Conservation (phyloP, 2,797 vertebrate species). For the Microctenopoma steveboyesi region DNA sequence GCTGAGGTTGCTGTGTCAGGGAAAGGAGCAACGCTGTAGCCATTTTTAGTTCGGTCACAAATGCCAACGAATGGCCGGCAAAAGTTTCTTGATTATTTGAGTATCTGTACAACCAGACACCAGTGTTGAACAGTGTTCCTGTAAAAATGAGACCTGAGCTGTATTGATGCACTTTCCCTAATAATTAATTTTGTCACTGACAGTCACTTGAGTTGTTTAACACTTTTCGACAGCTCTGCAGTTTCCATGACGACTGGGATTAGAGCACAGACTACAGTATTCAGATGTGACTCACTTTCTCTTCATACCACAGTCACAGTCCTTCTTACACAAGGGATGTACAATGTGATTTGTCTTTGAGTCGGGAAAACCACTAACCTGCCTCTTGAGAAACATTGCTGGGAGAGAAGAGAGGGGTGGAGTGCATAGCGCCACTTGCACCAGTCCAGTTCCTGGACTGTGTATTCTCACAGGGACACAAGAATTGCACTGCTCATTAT, state of each 20-base stretch:
- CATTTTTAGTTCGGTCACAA: constrained; percentile 14
- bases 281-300: constrained; percentile 65
- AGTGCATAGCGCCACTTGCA: constrained; percentile 16
- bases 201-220: constrained; percentile 52
- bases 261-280: constrained; percentile 61
- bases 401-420: constrained; percentile 42
- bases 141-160: constrained; percentile 26
- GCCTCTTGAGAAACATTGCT: constrained; percentile 45
- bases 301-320: constrained; percentile 29
- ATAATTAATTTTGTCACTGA: constrained; percentile 58
- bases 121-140: constrained; percentile 12
- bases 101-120: not conserved
- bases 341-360: constrained; percentile 40
- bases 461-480: constrained; percentile 35
- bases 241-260: constrained; percentile 78
- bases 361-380: constrained; percentile 40
- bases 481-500: constrained; percentile 58
- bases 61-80: constrained; percentile 9
- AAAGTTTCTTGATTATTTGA: not conserved
- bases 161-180: constrained; percentile 34
- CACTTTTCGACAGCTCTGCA: constrained; percentile 65
- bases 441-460: constrained; percentile 16
- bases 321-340: constrained; percentile 38
- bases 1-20: constrained; percentile 13
- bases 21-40: constrained; percentile 3